Evolutionary conservation across 2,113 vertebrate species (phyloP).

Genomic region (Chunga burmeisteri): DNA sequence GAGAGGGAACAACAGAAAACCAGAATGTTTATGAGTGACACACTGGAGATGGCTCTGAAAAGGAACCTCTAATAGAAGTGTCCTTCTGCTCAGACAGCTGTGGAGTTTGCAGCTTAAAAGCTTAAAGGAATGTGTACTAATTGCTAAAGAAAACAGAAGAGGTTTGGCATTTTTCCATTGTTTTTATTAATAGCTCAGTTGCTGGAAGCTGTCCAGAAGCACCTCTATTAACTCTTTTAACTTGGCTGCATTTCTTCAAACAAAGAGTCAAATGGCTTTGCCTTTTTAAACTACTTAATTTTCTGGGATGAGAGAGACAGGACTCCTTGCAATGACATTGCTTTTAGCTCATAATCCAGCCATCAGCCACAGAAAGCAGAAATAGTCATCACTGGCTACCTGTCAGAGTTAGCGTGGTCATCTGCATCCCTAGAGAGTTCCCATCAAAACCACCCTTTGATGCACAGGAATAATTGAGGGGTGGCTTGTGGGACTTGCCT

Average conservation of each 20-base stretch:
- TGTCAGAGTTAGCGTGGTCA: background rate
- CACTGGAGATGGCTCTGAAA: background rate
- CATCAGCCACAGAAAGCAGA: background rate
- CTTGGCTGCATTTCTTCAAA: slow-evolving; percentile 10
- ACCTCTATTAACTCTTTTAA: slow-evolving; percentile 52
- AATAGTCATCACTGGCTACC: background rate
- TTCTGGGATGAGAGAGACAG: background rate
- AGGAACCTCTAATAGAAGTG: background rate
- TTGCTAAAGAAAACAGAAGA: slow-evolving; percentile 34
- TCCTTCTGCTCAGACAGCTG: background rate
- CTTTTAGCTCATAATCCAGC: background rate
- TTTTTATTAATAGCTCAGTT: slow-evolving; percentile 48
- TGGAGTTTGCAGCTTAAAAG: background rate
- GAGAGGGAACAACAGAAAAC: background rate
- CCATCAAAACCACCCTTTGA: background rate
- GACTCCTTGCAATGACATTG: background rate
- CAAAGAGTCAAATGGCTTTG: background rate
- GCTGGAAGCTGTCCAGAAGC: slow-evolving; percentile 37
- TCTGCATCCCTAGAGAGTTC: background rate
- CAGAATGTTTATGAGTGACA: background rate
- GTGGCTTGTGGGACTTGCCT: background rate
- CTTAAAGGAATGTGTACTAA: slow-evolving; percentile 24
- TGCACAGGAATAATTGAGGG: background rate
- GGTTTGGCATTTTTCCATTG: slow-evolving; percentile 37
- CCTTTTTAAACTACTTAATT: background rate